A percentile compares a stretch with the other conserved stretches of the same genome.
These are phyloP conservation scores for Drosophila murphyi DNA, from an alignment of 1,140 invertebrate species.

Conservation along the genomic window DNA sequence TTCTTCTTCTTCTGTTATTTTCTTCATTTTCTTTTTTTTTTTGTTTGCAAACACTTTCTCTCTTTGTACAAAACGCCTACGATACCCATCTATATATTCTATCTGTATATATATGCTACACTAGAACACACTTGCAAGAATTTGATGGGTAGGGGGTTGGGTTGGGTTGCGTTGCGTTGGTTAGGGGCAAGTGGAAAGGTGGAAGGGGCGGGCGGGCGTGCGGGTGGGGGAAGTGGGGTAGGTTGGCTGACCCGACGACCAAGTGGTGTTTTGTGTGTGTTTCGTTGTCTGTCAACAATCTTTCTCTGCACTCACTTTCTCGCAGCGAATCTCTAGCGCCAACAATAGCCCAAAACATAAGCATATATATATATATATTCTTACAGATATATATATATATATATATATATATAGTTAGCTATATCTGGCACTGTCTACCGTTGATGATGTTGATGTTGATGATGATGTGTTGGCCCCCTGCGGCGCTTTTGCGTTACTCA, in stretches of 20 bases:
- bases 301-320: constrained; percentile 1
- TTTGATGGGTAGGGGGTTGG: not conserved
- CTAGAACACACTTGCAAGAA: not conserved
- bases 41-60: not conserved
- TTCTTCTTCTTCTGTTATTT: not conserved
- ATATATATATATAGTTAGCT: not conserved
- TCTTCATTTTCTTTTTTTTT: not conserved
- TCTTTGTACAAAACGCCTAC: constrained; percentile 40
- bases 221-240: not conserved
- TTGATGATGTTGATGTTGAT: not conserved
- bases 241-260: constrained; percentile 10
- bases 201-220: no score
- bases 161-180: no score
- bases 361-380: not conserved
- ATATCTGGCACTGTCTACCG: not conserved
- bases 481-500: constrained; percentile 69
- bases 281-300: constrained; percentile 12
- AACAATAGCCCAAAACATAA: constrained; percentile 25
- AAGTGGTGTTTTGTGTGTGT: not conserved
- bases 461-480: constrained; percentile 18
- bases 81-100: not conserved
- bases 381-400: not conserved
- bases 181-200: no score
- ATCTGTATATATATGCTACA: no score
- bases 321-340: constrained; percentile 21